Evolutionary conservation across 2,797 vertebrate genomes (phyloP).

Genomic region (Parambassis ranga): DNA sequence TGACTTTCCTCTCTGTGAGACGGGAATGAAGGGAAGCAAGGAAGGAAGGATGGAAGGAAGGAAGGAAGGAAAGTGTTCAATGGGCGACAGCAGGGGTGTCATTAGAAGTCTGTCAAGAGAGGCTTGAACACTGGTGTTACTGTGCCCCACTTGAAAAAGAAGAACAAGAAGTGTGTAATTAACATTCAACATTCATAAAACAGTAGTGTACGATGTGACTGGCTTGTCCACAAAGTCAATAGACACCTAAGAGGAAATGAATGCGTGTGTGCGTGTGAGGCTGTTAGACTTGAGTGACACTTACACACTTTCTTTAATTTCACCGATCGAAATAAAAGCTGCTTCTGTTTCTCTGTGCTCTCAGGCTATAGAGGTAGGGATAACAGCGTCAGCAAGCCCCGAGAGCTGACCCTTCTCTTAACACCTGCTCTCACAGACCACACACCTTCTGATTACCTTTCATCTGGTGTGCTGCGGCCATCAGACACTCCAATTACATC

Average conservation of each 20-base stretch:
- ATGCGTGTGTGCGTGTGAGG: not conserved
- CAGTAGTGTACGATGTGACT: not conserved
- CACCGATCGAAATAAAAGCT: slow-evolving; percentile 2
- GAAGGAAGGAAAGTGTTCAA: slow-evolving; percentile 40
- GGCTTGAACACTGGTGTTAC: not conserved
- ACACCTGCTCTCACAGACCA: slow-evolving; percentile 42
- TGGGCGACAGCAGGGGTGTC: slow-evolving; percentile 15
- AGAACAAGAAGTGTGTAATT: slow-evolving; percentile 13
- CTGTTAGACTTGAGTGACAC: slow-evolving; percentile 2
- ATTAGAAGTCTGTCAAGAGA: slow-evolving; percentile 31
- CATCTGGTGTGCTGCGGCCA: slow-evolving; percentile 42
- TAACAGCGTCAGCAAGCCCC: slow-evolving; percentile 17
- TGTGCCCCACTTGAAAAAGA: slow-evolving; percentile 7
- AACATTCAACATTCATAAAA: not conserved
- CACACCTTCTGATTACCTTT: slow-evolving; percentile 68
- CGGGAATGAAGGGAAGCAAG: not conserved
- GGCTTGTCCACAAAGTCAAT: too few relatives aligned
- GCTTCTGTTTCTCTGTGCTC: slow-evolving; percentile 13
- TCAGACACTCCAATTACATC: slow-evolving; percentile 61
- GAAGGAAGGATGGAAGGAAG: slow-evolving; percentile 29
- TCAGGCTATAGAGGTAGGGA: slow-evolving; percentile 3
- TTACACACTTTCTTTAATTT: not conserved
- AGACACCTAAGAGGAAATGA: not conserved
- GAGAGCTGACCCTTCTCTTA: slow-evolving; percentile 43
- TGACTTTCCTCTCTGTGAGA: not conserved